A percentile compares a stretch with the other conserved stretches of the same genome.
Evolutionary conservation across 2,888 invertebrate genomes (phyloP).

Genomic region (Aradus depressus): DNA sequence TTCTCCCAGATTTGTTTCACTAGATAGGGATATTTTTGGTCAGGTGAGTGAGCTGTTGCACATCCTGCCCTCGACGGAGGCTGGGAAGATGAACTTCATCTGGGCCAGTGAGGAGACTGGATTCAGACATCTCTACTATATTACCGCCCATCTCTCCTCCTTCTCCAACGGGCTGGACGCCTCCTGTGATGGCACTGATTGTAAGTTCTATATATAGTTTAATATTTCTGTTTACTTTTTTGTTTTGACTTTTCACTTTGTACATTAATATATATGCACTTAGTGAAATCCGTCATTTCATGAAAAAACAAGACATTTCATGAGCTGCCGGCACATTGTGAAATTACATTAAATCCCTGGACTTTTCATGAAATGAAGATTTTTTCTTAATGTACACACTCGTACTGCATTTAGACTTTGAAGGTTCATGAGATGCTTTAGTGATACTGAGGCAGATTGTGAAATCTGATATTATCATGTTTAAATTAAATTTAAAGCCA

Average conservation of each 20-base stretch:
- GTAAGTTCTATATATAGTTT: slow-evolving; percentile 11
- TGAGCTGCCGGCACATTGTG: too few relatives aligned
- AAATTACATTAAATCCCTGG: too few relatives aligned
- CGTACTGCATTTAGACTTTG: too few relatives aligned
- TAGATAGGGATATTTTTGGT: background rate
- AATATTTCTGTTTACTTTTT: background rate
- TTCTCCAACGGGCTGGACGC: slow-evolving; percentile 25
- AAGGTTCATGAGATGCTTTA: too few relatives aligned
- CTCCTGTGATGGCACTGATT: slow-evolving; percentile 22
- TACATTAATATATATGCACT: background rate
- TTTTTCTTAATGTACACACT: too few relatives aligned
- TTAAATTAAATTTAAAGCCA: too few relatives aligned
- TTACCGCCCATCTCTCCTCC: slow-evolving; percentile 41
- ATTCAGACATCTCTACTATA: slow-evolving; percentile 73
- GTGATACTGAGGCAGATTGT: too few relatives aligned
- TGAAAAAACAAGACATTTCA: too few relatives aligned
- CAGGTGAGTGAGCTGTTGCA: slow-evolving; percentile 70
- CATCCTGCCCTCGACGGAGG: slow-evolving; percentile 51
- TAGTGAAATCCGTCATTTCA: too few relatives aligned
- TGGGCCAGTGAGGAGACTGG: slow-evolving; percentile 92
- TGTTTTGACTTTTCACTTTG: background rate
- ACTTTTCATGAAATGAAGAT: too few relatives aligned
- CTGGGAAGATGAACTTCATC: slow-evolving; percentile 51
- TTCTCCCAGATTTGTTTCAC: background rate
- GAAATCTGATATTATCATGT: too few relatives aligned